Conservation (phyloP, 1,140 invertebrate species). For the Drosophila lini region DNA sequence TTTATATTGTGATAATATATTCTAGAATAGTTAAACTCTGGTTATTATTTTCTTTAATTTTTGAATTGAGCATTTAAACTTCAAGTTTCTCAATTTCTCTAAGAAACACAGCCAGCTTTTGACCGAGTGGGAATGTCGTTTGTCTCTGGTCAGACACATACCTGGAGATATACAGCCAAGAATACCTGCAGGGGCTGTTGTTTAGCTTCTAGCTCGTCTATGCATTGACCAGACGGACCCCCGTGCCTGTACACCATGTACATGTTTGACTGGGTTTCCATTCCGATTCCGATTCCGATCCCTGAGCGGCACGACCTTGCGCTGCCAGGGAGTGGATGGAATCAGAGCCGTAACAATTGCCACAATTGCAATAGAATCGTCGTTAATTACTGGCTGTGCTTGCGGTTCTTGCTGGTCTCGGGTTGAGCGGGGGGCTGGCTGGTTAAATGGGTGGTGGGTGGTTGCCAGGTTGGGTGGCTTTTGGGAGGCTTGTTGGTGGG, state of each 20-base stretch:
- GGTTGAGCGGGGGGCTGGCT: slow-evolving; percentile 24
- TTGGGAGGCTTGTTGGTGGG: slow-evolving; percentile 33
- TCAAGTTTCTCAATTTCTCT: neutral
- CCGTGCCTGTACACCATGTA: slow-evolving; percentile 1
- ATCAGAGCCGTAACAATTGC: slow-evolving; percentile 84
- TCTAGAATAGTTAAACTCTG: neutral
- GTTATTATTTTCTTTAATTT: neutral
- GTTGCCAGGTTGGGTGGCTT: slow-evolving; percentile 11
- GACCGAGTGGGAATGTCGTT: neutral
- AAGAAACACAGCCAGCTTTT: neutral
- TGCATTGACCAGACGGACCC: slow-evolving; percentile 7
- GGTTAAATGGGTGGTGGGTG: slow-evolving; percentile 10
- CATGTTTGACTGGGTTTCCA: slow-evolving; percentile 15
- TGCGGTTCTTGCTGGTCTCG: slow-evolving; percentile 56
- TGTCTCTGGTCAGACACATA: neutral
- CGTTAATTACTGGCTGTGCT: slow-evolving; percentile 83
- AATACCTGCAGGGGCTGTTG: slow-evolving; percentile 1
- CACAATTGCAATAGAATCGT: slow-evolving; percentile 84
- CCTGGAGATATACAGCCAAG: neutral
- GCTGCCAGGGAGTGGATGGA: slow-evolving; percentile 38
- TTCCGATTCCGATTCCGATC: slow-evolving; percentile 1
- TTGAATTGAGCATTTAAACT: neutral
- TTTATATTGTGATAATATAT: too few species aligned
- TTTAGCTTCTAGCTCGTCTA: neutral
- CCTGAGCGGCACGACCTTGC: slow-evolving; percentile 5